Evolutionary conservation across 1,140 invertebrate genomes (phyloP).

Genomic region (Archivesica marissinica): DNA sequence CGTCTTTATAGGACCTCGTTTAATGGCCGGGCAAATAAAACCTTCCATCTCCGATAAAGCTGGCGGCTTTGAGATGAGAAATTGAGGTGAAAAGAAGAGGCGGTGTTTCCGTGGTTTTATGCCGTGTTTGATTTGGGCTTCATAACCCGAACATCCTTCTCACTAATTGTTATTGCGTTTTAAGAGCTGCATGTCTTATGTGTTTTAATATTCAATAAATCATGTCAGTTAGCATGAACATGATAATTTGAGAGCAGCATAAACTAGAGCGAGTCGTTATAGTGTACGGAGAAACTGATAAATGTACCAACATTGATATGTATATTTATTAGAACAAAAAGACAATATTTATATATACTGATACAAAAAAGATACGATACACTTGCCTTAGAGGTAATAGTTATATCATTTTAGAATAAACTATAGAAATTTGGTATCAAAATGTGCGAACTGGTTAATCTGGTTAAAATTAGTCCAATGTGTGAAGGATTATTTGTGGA

Average conservation of each 20-base stretch:
- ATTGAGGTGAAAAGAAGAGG: conserved; percentile 7
- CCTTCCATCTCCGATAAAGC: conserved; percentile 8
- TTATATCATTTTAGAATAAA: no score
- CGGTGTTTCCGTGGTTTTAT: conserved; percentile 12
- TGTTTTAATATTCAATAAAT: conserved; percentile 24
- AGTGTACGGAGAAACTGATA: no score
- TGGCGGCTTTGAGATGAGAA: background rate
- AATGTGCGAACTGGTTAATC: no score
- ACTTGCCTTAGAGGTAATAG: no score
- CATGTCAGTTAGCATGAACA: background rate
- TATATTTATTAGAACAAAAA: no score
- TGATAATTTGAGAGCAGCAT: background rate
- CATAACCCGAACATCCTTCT: background rate
- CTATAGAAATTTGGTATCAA: no score
- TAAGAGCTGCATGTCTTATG: conserved; percentile 10
- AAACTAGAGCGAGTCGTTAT: no score
- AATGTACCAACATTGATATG: no score
- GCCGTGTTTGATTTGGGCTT: background rate
- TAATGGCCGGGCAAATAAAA: conserved; percentile 43
- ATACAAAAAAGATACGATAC: no score
- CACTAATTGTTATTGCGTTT: conserved; percentile 50
- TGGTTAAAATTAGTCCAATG: no score
- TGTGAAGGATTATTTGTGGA: no score
- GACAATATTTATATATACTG: no score
- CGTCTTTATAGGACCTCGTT: background rate